Conservation (phyloP, 2,797 vertebrate species). For the Clarias pachynema region DNA sequence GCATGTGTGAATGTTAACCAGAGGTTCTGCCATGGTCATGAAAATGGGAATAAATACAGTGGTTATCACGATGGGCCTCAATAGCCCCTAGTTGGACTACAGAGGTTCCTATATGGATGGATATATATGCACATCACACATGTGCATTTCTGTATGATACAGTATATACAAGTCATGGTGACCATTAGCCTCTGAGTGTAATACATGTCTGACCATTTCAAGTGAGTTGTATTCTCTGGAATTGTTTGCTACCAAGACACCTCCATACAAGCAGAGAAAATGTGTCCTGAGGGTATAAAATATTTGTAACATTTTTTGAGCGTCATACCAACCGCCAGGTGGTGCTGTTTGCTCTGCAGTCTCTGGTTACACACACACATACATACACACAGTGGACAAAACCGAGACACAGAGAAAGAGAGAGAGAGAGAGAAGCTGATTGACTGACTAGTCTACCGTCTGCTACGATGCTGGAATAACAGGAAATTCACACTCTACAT, state of each 20-base stretch:
- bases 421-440: constrained; percentile 32
- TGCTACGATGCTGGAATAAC: constrained; percentile 55
- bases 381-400: background rate
- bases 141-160: too few species aligned
- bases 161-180: too few species aligned
- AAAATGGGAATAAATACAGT: too few species aligned
- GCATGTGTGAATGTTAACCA: too few species aligned
- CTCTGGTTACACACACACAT: constrained; percentile 1
- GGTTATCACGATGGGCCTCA: too few species aligned
- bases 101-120: too few species aligned
- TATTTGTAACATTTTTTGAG: background rate
- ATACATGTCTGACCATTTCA: background rate
- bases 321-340: constrained; percentile 10
- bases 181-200: background rate
- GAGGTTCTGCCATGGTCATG: too few species aligned
- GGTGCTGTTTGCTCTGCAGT: constrained; percentile 25
- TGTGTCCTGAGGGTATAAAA: constrained; percentile 11
- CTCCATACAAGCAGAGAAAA: background rate
- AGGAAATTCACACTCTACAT: constrained; percentile 5
- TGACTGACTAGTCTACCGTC: background rate
- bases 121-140: too few species aligned
- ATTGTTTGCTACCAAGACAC: background rate
- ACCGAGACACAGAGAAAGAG: constrained; percentile 30
- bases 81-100: too few species aligned
- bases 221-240: background rate